A percentile compares a stretch with the other conserved stretches of the same genome.
Evolutionary conservation across 2,797 vertebrate species (phyloP).

Genomic region (Muscicapa striata): DNA sequence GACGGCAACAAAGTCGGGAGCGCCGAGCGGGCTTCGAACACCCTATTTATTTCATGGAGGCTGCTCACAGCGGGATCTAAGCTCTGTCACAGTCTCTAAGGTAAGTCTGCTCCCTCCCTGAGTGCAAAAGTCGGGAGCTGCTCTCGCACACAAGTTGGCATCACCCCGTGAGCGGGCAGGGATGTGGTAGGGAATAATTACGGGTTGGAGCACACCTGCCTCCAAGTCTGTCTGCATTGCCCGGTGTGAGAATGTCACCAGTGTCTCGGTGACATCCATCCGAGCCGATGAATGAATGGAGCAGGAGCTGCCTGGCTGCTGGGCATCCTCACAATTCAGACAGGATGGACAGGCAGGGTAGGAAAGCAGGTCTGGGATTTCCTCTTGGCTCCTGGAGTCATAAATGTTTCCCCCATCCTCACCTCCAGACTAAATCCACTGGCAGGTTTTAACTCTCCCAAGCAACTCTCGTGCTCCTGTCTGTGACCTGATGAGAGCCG

Average conservation of each 20-base stretch:
- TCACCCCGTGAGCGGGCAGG: neutral
- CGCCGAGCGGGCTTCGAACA: neutral
- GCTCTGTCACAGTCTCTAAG: slow-evolving; percentile 32
- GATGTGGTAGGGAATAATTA: neutral
- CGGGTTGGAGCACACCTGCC: neutral
- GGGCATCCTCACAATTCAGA: neutral
- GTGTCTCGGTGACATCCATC: neutral
- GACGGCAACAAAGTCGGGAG: slow-evolving; percentile 29
- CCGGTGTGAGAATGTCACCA: neutral
- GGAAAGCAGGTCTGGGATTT: neutral
- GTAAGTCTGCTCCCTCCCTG: slow-evolving; percentile 60
- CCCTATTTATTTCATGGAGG: slow-evolving; percentile 36
- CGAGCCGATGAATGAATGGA: slow-evolving; percentile 23
- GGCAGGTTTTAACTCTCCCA: neutral
- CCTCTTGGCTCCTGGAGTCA: neutral
- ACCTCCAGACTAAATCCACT: neutral
- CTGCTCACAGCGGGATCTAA: slow-evolving; percentile 25
- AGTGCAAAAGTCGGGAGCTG: neutral
- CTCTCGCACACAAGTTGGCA: neutral
- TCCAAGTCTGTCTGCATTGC: neutral
- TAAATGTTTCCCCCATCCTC: neutral
- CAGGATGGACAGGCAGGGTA: neutral
- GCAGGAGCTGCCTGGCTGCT: neutral
- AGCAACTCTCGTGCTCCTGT: neutral
- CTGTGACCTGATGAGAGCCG: neutral